phyloP scores from a whole-genome alignment of 2,113 vertebrate genomes.

The Nansenia antarctica region DNA sequence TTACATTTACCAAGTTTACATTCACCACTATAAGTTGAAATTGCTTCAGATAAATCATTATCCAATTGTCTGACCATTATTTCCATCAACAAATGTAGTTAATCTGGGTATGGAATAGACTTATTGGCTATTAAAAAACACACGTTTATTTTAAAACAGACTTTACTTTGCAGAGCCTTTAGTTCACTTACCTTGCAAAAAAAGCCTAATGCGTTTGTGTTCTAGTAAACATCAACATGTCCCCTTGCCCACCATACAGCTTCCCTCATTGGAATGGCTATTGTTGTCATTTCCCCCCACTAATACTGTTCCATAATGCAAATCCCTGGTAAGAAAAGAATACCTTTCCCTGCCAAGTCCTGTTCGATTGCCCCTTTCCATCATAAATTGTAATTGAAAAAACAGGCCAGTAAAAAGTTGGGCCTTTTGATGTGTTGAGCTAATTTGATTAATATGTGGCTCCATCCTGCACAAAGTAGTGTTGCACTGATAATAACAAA shows the following conservation, averaged over 20 bases:
- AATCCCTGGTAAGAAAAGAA: conserved; percentile 75
- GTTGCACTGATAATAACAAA: conserved; percentile 74
- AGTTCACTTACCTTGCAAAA: too few relatives aligned
- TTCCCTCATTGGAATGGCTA: not conserved
- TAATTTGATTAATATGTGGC: conserved; percentile 87
- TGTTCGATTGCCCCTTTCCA: conserved; percentile 74
- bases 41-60: too few relatives aligned
- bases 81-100: too few relatives aligned
- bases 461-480: conserved; percentile 79
- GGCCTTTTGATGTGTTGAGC: conserved; percentile 80
- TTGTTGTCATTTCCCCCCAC: conserved; percentile 12
- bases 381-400: conserved; percentile 77
- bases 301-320: conserved; percentile 67
- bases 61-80: too few relatives aligned
- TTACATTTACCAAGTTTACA: too few relatives aligned
- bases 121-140: too few relatives aligned
- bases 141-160: too few relatives aligned
- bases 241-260: not conserved
- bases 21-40: too few relatives aligned
- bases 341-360: conserved; percentile 73
- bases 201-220: too few relatives aligned
- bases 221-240: not conserved
- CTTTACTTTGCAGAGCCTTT: too few relatives aligned
- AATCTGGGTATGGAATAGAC: too few relatives aligned
- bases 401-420: conserved; percentile 72